Conservation (phyloP, 2,797 vertebrate species). For the Darevskia mixta region DNA sequence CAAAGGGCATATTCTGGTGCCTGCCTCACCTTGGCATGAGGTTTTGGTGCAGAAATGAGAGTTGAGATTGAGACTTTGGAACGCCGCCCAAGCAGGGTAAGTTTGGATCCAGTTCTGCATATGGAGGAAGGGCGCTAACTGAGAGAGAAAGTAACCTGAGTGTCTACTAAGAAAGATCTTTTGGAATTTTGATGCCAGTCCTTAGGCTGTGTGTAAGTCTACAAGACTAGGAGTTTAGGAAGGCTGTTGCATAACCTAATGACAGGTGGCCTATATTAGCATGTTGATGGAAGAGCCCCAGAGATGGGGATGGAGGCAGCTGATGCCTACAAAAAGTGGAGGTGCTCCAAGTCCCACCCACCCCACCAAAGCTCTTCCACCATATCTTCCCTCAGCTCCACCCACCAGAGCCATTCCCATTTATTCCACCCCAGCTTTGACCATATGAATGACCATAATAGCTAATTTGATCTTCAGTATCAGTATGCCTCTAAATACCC, state of each 20-base stretch:
- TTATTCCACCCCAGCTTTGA: not conserved
- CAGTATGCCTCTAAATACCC: not conserved
- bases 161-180: not conserved
- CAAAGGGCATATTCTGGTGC: not conserved
- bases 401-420: not conserved
- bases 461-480: not conserved
- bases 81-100: slow-evolving; percentile 30
- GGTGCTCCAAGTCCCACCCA: not conserved
- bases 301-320: not conserved
- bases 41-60: slow-evolving; percentile 25
- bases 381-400: too few relatives aligned
- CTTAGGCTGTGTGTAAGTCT: not conserved
- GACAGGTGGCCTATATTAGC: not conserved
- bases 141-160: not conserved
- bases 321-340: not conserved
- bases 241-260: not conserved
- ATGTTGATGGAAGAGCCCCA: not conserved
- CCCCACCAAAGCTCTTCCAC: too few relatives aligned
- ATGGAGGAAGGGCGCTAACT: not conserved
- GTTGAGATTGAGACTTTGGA: not conserved
- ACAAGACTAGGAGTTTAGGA: not conserved
- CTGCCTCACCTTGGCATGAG: not conserved
- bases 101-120: slow-evolving; percentile 12
- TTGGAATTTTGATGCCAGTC: not conserved
- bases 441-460: not conserved